A percentile compares a stretch with the other conserved stretches of the same genome.
phyloP scores from a whole-genome alignment of 2,113 vertebrate species.

The Rousettus leschenaultii region DNA sequence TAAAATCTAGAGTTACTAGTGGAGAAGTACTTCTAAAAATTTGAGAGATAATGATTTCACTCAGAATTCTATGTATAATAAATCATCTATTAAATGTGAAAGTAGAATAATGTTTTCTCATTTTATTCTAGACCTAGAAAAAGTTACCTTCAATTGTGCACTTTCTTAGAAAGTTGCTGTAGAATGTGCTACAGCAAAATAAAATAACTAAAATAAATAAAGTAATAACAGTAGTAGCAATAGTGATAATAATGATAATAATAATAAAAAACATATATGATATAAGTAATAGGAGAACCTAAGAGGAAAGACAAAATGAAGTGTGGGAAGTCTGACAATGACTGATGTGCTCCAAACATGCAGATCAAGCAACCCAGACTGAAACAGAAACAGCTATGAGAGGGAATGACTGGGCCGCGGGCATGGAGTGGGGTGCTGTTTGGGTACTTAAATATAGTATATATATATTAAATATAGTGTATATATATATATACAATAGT shows the following conservation, averaged over 20 bases:
- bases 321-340: neutral
- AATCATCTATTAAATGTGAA: neutral
- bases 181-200: neutral
- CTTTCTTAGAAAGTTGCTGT: neutral
- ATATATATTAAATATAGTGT: too few relatives aligned
- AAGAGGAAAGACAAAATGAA: neutral
- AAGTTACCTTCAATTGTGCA: neutral
- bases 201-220: neutral
- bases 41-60: neutral
- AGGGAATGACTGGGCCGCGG: too few relatives aligned
- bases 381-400: neutral
- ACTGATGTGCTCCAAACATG: neutral
- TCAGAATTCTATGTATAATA: neutral
- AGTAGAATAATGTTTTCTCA: neutral
- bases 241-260: neutral
- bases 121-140: neutral
- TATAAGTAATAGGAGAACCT: neutral
- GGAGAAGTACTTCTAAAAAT: neutral
- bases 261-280: neutral
- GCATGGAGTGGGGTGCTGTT: neutral
- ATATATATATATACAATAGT: too few relatives aligned
- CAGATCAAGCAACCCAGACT: neutral
- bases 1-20: neutral
- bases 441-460: neutral
- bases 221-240: neutral